Evolutionary conservation across 1,140 invertebrate species (phyloP), one percentile per base, ranked within the genome.

Genomic region (Habropoda laboriosa): DNA sequence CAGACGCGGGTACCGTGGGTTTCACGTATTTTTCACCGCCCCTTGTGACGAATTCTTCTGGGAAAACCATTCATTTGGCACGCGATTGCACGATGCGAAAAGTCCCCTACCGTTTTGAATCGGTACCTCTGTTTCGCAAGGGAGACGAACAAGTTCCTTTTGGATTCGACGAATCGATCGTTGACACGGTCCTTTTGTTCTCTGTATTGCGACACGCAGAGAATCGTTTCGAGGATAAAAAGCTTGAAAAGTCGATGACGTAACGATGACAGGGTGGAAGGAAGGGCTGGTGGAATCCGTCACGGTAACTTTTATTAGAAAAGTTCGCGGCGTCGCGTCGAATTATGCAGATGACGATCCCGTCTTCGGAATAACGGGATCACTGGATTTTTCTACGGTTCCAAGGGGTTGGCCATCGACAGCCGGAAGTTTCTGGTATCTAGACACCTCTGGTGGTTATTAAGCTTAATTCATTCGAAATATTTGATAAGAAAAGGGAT

Each of bases 231-330:
- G n/a, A n/a, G n/a, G n/a, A n/a, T n/a, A n/a, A n/a, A n/a, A n/a
- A n/a, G n/a, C n/a, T n/a, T n/a, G n/a, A n/a, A n/a, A n/a, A n/a
- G 8, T 27, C 21, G 35, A 38, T 64, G 30, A 55, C 27, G 40
- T 32, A 35, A 70, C 21, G 13, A 64, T 40, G 45, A 53, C 42
- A 35, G 18, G 30, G 57, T n/a, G 58, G 40, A 24, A 32, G 7
- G 45, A 76, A 68, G 49, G 35, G 38, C 24, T 18, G 18, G 5
- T 3, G 18, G 60, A 38, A 74, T 40, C 77, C 55, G 83, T 84
- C 81, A 58, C 38, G 47, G 61, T 80, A 88, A 90, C 80, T 91
- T 90, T 90, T 89, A 90, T 91, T 85, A 78, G 86, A 87, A 89
- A 90, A 90, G 83, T 90, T 90, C n/a, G 67, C 8, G 51, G 73